phyloP scores from a whole-genome alignment of 2,888 invertebrate species.

The Mythimna impura region DNA sequence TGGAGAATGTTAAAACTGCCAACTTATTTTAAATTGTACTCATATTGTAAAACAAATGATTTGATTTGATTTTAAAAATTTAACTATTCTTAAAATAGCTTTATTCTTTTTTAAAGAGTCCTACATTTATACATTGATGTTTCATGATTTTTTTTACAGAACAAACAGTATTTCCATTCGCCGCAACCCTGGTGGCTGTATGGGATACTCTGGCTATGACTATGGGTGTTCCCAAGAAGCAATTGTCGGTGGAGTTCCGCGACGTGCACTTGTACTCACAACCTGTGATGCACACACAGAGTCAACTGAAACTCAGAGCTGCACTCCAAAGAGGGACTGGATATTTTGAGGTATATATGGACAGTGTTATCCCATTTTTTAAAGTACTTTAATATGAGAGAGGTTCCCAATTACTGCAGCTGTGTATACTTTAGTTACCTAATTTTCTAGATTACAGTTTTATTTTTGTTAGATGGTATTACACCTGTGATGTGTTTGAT shows the following conservation, averaged over 20 bases:
- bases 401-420: too few relatives aligned
- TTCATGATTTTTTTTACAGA: conserved; percentile 76
- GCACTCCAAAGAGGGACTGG: conserved; percentile 91
- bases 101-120: not conserved
- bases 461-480: not conserved
- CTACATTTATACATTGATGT: too few relatives aligned
- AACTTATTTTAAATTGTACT: too few relatives aligned
- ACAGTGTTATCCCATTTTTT: too few relatives aligned
- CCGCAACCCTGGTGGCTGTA: conserved; percentile 92
- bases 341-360: conserved; percentile 87
- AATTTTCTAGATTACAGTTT: not conserved
- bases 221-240: conserved; percentile 87
- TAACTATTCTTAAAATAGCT: not conserved
- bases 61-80: too few relatives aligned
- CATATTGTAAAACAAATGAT: too few relatives aligned
- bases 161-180: conserved; percentile 93
- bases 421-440: too few relatives aligned
- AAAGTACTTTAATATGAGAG: too few relatives aligned
- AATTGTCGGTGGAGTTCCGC: conserved; percentile 92
- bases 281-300: conserved; percentile 90
- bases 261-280: conserved; percentile 91
- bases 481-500: not conserved
- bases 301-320: conserved; percentile 87
- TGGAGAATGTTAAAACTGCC: too few relatives aligned
- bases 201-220: conserved; percentile 93